Base-by-base conservation (phyloP, 2,113 vertebrate genomes). In the Zingel zingel region DNA sequence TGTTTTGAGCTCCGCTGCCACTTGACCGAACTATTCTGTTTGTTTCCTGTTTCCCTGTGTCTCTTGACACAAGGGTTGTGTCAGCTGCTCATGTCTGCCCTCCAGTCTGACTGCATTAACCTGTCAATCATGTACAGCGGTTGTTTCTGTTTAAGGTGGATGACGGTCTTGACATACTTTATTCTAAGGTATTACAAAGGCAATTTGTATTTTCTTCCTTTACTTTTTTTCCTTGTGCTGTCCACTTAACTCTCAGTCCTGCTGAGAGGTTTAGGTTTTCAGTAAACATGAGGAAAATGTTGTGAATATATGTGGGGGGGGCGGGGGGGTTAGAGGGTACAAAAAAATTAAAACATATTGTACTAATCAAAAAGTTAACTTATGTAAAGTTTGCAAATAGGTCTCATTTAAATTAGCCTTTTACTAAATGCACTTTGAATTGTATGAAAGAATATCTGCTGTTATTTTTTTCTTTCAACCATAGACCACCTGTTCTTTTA, bases 381-480 rank as follows among this genome's bases (percentile, higher is more conserved):
- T 93, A 95, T 96, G 95, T 97, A 93, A 94, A 96, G 93, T 96
- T 96, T 96, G 91, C 95, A 96, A 94, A 96, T 94, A 95, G 90
- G 95, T 96, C 91, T 94, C 89, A 93, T 93, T 95, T 96, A 89
- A 97, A 93, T 92, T 96, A 96, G 94, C 95, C 87, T 97, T 97
- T 97, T 96, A 97, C 97, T 97, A 97, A 94, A 97, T 97, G 97
- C 96, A 97, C 97, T 98, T 98, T 98, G 95, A 96, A 95, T 96
- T 94, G 91, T 94, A 92, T 89, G 75, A 95, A 95, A 96, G 92
- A 83, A 47, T 84, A 78, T 95, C 81, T 88, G 72, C 86, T 90
- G 83, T 87, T 86, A 39, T 82, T 83, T 83, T 85, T 86, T 84
- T 79, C 59, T 90, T 84, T 79, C 62, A 88, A 57, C 83, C 78